Evolutionary conservation across 2,797 vertebrate species (phyloP).

Genomic region (Erpetoichthys calabaricus): DNA sequence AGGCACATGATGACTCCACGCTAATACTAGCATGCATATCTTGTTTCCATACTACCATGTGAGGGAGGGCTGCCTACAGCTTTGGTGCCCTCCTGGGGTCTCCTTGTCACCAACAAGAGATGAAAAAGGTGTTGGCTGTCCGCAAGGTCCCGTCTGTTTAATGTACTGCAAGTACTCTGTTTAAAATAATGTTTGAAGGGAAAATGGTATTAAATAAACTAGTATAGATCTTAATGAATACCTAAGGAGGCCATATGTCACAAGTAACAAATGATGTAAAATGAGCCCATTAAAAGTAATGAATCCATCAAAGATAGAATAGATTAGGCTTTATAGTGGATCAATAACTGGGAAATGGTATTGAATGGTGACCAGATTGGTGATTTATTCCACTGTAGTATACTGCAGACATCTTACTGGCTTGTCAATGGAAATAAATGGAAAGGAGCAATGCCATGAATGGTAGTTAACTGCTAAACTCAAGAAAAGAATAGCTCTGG

Average conservation of each 20-base stretch:
- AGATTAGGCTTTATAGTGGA: slow-evolving; percentile 52
- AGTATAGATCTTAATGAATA: slow-evolving; percentile 51
- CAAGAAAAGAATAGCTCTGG: too few species aligned
- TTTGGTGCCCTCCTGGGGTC: too few species aligned
- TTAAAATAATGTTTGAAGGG: too few species aligned
- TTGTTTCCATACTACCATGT: too few species aligned
- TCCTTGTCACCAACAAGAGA: too few species aligned
- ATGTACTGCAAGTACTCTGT: too few species aligned
- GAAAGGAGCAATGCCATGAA: slow-evolving; percentile 15
- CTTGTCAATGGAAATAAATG: slow-evolving; percentile 23
- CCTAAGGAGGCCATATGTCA: slow-evolving; percentile 46
- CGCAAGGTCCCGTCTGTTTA: too few species aligned
- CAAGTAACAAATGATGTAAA: slow-evolving; percentile 65
- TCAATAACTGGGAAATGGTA: slow-evolving; percentile 37
- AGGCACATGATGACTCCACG: too few species aligned
- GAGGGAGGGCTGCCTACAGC: too few species aligned
- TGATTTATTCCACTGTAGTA: slow-evolving; percentile 43
- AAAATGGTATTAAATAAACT: slow-evolving; percentile 21
- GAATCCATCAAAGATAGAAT: slow-evolving; percentile 57
- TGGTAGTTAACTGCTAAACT: slow-evolving; percentile 2
- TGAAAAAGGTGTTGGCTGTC: too few species aligned
- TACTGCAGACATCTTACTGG: slow-evolving; percentile 26
- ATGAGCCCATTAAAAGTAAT: slow-evolving; percentile 64
- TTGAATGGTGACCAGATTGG: slow-evolving; percentile 26
- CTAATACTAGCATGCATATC: too few species aligned